Base-by-base conservation (phyloP, 2,888 invertebrate species). In the Sinopyrophorus schimmeli region DNA sequence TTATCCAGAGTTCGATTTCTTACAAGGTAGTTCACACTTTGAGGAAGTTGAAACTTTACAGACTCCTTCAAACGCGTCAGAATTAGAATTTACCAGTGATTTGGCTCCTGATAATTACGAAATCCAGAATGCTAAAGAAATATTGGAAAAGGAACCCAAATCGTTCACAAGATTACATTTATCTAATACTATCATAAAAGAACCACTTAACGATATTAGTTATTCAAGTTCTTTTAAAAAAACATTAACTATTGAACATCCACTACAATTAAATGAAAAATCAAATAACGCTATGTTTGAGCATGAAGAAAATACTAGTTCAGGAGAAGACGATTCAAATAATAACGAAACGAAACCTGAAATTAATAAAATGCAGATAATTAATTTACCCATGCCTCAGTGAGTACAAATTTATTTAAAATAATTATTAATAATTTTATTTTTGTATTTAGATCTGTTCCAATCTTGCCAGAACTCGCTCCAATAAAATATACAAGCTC, bases 11-110 rank as follows among this genome's bases (percentile, higher is more conserved):
- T 54, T 65, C 11, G 67, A 67, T 43, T 65, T 63, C 49, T 60
- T 65, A 2, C 56, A 35, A 14, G 54, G 50, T 17, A 55, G 55
- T 61, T 76, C 76, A 58, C 78, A 78, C 57, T 75, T 77, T 57
- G 68, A 77, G 59, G 75, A 78, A 69, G 77, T 78, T 27, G 80
- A 81, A 16, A 76, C 80, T 54, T 72, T 87, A 26, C 87, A 87
- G 65, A 88, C 88, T 0, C 88, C 88, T 0, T 87, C 87, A 0
- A 88, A 88, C 68, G 88, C 88, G 18, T 86, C 88, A 0, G 88
- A 88, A 65, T 78, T 87, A 72, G 80, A 80, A 60, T 79, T 76
- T 54, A 71, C 70, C 2, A 70, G 70, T 51, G 79, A 79, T 53
- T 71, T 77, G 49, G 60, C 61, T 15, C 50, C 41, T 4, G 51